phyloP scores from a whole-genome alignment of 1,140 invertebrate species.

The Panagrolaimus sp. region DNA sequence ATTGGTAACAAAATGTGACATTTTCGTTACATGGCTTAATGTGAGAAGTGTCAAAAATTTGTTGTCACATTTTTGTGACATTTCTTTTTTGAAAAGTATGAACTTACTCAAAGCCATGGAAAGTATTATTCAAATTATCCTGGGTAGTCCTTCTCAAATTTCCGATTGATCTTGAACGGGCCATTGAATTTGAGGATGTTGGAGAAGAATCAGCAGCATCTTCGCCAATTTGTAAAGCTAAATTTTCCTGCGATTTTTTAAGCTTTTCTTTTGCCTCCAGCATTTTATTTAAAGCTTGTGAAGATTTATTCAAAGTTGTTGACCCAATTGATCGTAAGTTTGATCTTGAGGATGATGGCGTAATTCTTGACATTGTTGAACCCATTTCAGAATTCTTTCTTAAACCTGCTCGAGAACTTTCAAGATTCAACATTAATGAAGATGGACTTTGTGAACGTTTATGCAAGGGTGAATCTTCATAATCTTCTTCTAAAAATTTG shows the following conservation, averaged over 20 bases:
- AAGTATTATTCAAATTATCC: neutral
- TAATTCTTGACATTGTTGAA: slow-evolving; percentile 15
- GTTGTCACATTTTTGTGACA: too few relatives aligned
- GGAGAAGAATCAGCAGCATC: neutral
- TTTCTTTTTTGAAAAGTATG: neutral
- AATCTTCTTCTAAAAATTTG: slow-evolving; percentile 27
- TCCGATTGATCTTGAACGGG: slow-evolving; percentile 41
- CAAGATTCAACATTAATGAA: neutral
- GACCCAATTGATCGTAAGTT: slow-evolving; percentile 24
- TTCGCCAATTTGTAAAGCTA: slow-evolving; percentile 22
- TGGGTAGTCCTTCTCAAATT: slow-evolving; percentile 25
- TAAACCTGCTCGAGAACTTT: neutral
- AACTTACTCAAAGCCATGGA: neutral
- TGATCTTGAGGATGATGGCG: slow-evolving; percentile 27
- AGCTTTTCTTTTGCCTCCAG: slow-evolving; percentile 33
- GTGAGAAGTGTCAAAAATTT: too few relatives aligned
- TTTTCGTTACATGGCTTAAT: too few relatives aligned
- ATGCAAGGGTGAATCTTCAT: slow-evolving; percentile 18
- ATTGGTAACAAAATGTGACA: too few relatives aligned
- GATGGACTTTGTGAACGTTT: slow-evolving; percentile 22
- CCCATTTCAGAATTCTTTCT: slow-evolving; percentile 8
- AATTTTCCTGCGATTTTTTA: slow-evolving; percentile 47
- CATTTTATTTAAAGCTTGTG: slow-evolving; percentile 38
- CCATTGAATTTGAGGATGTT: slow-evolving; percentile 19
- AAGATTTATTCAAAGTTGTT: slow-evolving; percentile 21